A percentile compares a stretch with the other conserved stretches of the same genome.
Evolutionary conservation across 1,140 invertebrate species (phyloP).

Genomic region (Lordiphosa collinella): DNA sequence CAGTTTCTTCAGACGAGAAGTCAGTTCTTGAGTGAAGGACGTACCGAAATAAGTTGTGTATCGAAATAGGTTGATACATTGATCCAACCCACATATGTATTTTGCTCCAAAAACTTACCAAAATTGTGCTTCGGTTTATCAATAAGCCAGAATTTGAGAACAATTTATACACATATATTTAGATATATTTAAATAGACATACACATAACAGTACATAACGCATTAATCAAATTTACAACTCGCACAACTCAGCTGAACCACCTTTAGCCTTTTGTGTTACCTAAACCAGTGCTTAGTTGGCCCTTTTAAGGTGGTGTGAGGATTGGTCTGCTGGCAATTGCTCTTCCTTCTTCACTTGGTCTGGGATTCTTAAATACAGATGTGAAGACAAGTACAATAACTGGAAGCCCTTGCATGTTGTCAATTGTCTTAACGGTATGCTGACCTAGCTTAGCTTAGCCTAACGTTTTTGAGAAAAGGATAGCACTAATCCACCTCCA

Average conservation of each 20-base stretch:
- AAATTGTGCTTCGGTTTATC: neutral
- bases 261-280: conserved; percentile 1
- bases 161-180: conserved; percentile 30
- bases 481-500: conserved; percentile 86
- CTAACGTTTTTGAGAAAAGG: conserved; percentile 13
- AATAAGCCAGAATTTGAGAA: neutral
- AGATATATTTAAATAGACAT: conserved; percentile 56
- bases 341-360: too few species aligned
- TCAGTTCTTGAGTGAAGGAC: too few species aligned
- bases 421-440: conserved; percentile 69
- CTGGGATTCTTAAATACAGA: conserved; percentile 29
- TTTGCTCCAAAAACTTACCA: too few species aligned
- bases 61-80: too few species aligned
- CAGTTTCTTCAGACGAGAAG: too few species aligned
- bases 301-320: too few species aligned
- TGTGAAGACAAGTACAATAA: conserved; percentile 20
- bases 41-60: too few species aligned
- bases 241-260: conserved; percentile 13
- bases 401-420: conserved; percentile 49
- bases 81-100: too few species aligned
- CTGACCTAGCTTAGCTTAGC: conserved; percentile 58
- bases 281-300: neutral
- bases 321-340: too few species aligned
- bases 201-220: conserved; percentile 49
- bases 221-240: conserved; percentile 41